Evolutionary conservation across 1,140 invertebrate species (phyloP).

Genomic region (Thalassaphorura encarpata): DNA sequence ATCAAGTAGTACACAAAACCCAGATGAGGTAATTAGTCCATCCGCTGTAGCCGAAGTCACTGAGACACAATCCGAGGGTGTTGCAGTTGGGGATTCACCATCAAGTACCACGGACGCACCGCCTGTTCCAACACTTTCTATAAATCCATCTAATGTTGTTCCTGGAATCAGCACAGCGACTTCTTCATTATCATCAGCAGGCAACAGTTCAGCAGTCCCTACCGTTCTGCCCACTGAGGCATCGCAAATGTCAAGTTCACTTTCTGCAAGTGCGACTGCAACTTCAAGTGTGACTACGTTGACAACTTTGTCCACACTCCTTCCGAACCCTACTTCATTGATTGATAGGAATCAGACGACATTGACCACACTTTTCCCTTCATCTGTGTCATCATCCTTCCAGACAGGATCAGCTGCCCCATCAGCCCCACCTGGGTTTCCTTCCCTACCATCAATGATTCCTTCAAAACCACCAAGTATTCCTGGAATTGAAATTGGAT

Average conservation of each 20-base stretch:
- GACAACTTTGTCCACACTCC: not conserved
- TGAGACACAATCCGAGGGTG: too few species aligned
- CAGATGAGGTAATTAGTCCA: too few species aligned
- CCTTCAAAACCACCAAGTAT: not conserved
- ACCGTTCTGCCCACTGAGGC: not conserved
- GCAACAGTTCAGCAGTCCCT: not conserved
- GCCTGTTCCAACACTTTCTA: not conserved
- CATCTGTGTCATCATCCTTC: too few species aligned
- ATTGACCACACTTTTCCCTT: not conserved
- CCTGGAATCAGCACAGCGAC: not conserved
- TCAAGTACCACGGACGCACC: not conserved
- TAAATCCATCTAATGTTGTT: not conserved
- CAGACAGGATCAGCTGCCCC: too few species aligned
- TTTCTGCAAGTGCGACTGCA: not conserved
- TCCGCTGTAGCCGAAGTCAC: too few species aligned
- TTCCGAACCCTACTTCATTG: not conserved
- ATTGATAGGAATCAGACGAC: not conserved
- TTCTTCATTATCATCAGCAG: not conserved
- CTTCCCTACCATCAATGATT: not conserved
- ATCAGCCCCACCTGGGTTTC: not conserved
- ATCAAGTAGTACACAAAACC: too few species aligned
- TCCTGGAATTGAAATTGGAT: constrained; percentile 1
- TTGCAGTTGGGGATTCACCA: too few species aligned
- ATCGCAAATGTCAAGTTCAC: not conserved
- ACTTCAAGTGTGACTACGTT: not conserved